Base-by-base conservation (phyloP, 2,797 vertebrate species). In the Xenops minutus region DNA sequence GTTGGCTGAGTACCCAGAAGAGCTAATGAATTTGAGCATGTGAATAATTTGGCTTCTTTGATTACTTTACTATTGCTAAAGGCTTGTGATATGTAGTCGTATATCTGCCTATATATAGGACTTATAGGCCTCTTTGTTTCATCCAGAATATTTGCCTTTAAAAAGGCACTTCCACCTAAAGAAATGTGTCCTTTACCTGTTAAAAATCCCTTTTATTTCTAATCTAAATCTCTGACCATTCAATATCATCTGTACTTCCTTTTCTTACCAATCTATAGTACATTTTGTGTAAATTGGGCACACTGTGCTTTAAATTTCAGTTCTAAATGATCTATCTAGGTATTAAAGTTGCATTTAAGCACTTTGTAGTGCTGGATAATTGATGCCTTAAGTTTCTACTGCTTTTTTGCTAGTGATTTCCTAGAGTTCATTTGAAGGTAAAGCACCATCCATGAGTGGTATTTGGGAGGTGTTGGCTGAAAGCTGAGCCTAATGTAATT, bases 381-480 rank as follows among this genome's bases (percentile, higher is more conserved):
- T 94, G 76, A 95, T 94, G 27, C 48, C 43, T 89, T 92, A 84
- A 88, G 79, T 92, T 95, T 84, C 76, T 71, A 55, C 59, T 62
- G 63, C 63, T 23, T 94, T 88, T 91, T 76, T 66, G 69, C 46
- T 73, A 39, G 76, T 78, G 44, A 34, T 30, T 92, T 92, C 77
- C 58, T 46, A 83, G 91, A 56, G 89, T 95, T 94, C 89, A 84
- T 89, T 92, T 82, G 71, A 90, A 96, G 88, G 87, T 94, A 92
- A 96, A 93, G 51, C 41, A 88, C 44, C 18, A 67, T 81, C 27
- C 6, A 0, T 36, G 48, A 94, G 68, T 93, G 34, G 52, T 83
- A 97, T 88, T 27, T 92, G 46, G 34, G 49, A 54, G 36, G 49
- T 89, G 54, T 37, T 48, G 23, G 11, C 66, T 62, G 29, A 89